phyloP scores from a whole-genome alignment of 2,797 vertebrate genomes.

The Sebastes glaucus region DNA sequence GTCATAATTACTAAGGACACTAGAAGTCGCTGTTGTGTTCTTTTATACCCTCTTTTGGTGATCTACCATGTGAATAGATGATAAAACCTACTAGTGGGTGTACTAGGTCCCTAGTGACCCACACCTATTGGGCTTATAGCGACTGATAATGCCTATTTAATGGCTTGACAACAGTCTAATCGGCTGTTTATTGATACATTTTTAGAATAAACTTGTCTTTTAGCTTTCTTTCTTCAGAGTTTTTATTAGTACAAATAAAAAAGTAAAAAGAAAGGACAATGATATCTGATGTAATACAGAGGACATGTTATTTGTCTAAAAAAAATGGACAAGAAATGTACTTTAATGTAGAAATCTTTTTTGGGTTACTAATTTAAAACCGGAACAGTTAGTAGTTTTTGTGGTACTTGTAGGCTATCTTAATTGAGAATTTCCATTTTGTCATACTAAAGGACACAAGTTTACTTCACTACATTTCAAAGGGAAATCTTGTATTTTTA shows the following conservation, averaged over 20 bases:
- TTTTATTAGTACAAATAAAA: neutral
- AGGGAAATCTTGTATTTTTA: neutral
- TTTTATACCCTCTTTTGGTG: no score
- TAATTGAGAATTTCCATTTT: neutral
- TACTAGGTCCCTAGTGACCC: no score
- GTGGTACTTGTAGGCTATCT: no score
- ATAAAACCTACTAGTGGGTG: no score
- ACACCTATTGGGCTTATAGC: no score
- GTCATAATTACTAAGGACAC: no score
- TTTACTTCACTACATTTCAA: neutral
- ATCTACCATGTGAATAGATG: no score
- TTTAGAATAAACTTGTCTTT: neutral
- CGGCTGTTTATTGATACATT: no score
- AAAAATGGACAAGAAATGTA: neutral
- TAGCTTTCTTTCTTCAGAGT: neutral
- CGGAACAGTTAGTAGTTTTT: neutral
- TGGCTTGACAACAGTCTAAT: no score
- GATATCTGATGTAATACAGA: neutral
- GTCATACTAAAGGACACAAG: neutral
- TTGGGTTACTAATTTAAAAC: neutral
- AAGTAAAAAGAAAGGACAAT: neutral
- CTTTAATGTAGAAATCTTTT: neutral
- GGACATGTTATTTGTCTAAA: neutral
- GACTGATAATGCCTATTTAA: no score
- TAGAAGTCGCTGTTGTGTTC: no score